Evolutionary conservation across 1,140 invertebrate genomes (phyloP), one percentile per base, ranked within the genome.

Genomic region (Agrypnia vestita): DNA sequence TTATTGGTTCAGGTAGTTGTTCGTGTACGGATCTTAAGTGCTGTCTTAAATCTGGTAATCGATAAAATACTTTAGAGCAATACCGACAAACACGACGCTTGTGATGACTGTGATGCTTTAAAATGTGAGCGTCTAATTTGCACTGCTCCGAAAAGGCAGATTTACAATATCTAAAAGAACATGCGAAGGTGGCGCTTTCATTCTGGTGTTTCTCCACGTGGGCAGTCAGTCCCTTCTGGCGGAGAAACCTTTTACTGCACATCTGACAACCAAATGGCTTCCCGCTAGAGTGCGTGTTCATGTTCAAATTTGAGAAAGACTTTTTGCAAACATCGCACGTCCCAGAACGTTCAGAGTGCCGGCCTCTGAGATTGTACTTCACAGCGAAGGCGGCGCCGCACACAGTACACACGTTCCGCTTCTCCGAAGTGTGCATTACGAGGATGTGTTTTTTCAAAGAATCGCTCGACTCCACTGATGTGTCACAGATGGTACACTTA

Each of bases 211-310:
- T 89, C 61, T 86, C 88, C 49, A 80, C 53, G 51, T 90, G 89
- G 43, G 87, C 85, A 0, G 87, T 85, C 1, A 89, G 80, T 77
- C 88, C 87, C 1, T 87, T 80, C 77, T 89, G 85, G 0, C 82
- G 84, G 13, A 85, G 83, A 84, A 88, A 90, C 3, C 84, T 83
- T 21, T 87, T 92, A 89, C 84, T 88, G 84, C 84, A 90, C 71
- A 88, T 72, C 13, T 86, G 85, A 84, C 93, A 95, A 53, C 89
- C 86, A 84, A 91, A 94, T 1, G 93, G 93, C 64, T 91, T 92
- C 83, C 93, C 93, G n/a, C 93, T 93, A 11, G 92, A 93, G 84
- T 94, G 94, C 51, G 91, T 92, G 3, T 92, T 85, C 84, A 93
- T 89, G 82, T 95, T 84, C 13, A 90, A 77, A 75, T 89, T 85